Conservation (phyloP, 1,140 invertebrate species). For the Eriosoma lanigerum region DNA sequence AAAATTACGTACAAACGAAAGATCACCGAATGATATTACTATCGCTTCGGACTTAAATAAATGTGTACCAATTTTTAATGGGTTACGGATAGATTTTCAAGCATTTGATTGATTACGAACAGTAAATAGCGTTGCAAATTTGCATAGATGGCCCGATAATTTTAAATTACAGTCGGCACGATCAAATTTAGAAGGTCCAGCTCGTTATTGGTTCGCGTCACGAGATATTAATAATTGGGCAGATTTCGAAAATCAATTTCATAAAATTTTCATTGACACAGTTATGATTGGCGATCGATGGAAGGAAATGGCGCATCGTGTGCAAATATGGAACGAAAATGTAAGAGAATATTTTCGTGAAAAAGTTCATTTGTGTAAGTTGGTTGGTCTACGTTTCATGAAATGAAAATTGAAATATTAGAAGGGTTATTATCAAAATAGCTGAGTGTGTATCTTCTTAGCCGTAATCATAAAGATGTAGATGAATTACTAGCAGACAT, state of each 20-base stretch:
- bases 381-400: background rate
- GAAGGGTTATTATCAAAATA: background rate
- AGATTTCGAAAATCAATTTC: background rate
- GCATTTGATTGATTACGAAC: background rate
- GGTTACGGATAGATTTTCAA: too few relatives aligned
- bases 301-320: background rate
- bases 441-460: background rate
- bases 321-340: background rate
- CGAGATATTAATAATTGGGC: background rate
- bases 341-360: background rate
- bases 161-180: too few relatives aligned
- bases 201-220: background rate
- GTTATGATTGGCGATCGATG: background rate
- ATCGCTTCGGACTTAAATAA: constrained; percentile 2
- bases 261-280: too few relatives aligned
- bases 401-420: background rate
- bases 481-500: background rate
- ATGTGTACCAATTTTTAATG: too few relatives aligned
- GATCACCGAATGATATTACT: background rate
- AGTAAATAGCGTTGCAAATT: too few relatives aligned
- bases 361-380: background rate
- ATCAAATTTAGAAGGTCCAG: background rate
- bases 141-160: too few relatives aligned
- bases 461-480: too few relatives aligned
- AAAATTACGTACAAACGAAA: too few relatives aligned